Evolutionary conservation across 2,797 vertebrate genomes (phyloP), one percentile per base, ranked within the genome.

Genomic region (Ispidina lecontei): DNA sequence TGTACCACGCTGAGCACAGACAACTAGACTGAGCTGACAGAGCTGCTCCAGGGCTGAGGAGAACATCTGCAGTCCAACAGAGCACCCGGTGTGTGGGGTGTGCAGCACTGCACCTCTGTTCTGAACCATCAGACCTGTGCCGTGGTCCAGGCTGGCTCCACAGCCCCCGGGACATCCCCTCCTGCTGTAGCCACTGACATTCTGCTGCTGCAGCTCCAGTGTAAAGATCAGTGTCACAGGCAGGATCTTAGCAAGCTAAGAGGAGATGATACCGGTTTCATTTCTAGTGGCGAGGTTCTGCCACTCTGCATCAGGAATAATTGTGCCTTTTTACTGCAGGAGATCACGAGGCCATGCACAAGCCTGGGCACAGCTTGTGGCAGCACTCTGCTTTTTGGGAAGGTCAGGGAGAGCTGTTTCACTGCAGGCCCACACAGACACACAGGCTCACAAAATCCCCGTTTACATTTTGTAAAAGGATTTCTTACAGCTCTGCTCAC

Each of bases 201-300:
- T 87, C 83, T 51, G 29, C 67, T 82, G 78, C 75, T 55, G 46
- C 43, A 77, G 62, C 20, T 83, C 0, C 74, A 87, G 51, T 7
- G 14, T n/a, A 77, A 91, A 82, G 62, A 80, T 80, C 89, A 83
- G 59, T 26, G 75, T 91, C 89, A 93, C 91, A 85, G 35, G 35
- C 58, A 89, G 5, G 68, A 87, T 23, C 33, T 80, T 35, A 52
- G 62, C 35, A 74, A 83, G 72, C n/a, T 37, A 92, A 65, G 37
- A 77, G 56, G 35, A 55, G 19, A 75, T 23, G 12, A 69, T 80
- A 68, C 43, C 20, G 10, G 46, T 69, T 83, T 68, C 35, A 59
- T 94, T 83, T 89, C 89, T 49, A 55, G 62, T 85, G 82, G 91
- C 55, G 2, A 93, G 58, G 80, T 94, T 91, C 72, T 93, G 93